Evolutionary conservation across 2,888 invertebrate species (phyloP).

Genomic region (Sminthurinus aureus): DNA sequence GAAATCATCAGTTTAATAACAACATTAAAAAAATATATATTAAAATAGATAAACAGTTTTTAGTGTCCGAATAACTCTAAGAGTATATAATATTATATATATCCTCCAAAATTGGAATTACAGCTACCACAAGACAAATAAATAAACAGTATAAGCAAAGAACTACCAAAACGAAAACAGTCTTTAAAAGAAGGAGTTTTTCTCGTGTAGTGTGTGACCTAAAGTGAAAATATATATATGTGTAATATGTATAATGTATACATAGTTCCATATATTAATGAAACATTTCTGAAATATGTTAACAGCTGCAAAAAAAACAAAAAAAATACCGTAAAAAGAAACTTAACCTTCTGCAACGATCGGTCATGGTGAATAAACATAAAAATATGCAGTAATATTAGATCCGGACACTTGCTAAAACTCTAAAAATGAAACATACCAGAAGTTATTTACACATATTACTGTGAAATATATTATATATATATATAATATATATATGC

Average conservation of each 20-base stretch:
- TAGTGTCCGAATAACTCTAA: constrained; percentile 8
- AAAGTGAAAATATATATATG: not conserved
- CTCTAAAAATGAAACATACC: too few species aligned
- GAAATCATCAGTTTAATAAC: not conserved
- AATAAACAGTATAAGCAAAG: not conserved
- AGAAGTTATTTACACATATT: too few species aligned
- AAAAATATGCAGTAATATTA: not conserved
- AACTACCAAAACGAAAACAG: not conserved
- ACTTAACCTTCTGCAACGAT: not conserved
- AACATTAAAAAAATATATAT: not conserved
- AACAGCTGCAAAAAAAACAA: not conserved
- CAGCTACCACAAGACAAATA: constrained; percentile 1
- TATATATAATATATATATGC: too few species aligned
- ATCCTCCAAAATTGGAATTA: constrained; percentile 3
- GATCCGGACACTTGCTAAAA: too few species aligned
- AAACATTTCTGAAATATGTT: too few species aligned
- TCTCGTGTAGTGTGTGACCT: constrained; percentile 34
- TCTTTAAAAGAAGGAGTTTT: not conserved
- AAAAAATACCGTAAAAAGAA: too few species aligned
- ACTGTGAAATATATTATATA: too few species aligned
- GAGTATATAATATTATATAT: not conserved
- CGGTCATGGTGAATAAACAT: not conserved
- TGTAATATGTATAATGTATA: not conserved
- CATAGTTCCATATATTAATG: too few species aligned
- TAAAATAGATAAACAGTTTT: not conserved